phyloP scores from a whole-genome alignment of 2,797 vertebrate genomes.

The Todus mexicanus region DNA sequence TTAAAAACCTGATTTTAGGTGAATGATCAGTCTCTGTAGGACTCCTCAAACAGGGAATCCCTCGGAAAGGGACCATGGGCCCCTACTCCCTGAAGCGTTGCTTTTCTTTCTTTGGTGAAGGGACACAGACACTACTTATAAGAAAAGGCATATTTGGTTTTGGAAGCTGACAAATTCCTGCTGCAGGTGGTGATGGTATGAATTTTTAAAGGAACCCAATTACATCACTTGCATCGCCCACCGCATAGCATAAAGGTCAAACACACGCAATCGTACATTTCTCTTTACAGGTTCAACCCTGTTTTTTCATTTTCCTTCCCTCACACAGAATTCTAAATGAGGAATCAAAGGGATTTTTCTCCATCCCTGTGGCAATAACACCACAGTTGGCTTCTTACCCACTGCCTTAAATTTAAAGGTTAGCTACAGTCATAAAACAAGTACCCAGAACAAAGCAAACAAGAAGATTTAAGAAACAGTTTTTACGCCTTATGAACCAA shows the following conservation, averaged over 20 bases:
- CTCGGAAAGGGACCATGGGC: background rate
- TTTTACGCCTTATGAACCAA: background rate
- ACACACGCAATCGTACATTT: background rate
- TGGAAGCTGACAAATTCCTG: background rate
- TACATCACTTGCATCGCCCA: background rate
- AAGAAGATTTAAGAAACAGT: background rate
- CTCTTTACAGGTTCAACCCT: background rate
- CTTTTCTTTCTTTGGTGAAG: background rate
- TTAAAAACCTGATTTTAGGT: background rate
- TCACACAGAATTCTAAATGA: background rate
- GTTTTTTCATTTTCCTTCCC: background rate
- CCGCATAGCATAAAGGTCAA: background rate
- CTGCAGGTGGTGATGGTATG: background rate
- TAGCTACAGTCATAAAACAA: background rate
- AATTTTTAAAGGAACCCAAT: background rate
- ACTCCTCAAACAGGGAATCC: background rate
- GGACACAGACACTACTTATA: background rate
- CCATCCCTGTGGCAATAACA: background rate
- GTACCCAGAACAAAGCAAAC: background rate
- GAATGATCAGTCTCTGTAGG: background rate
- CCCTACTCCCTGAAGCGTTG: background rate
- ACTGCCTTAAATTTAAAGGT: background rate
- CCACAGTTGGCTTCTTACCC: background rate
- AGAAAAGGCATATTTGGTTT: background rate
- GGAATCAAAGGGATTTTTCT: background rate